A percentile compares a stretch with the other conserved stretches of the same genome.
phyloP scores from a whole-genome alignment of 2,113 vertebrate genomes.

The Antigone vipio region DNA sequence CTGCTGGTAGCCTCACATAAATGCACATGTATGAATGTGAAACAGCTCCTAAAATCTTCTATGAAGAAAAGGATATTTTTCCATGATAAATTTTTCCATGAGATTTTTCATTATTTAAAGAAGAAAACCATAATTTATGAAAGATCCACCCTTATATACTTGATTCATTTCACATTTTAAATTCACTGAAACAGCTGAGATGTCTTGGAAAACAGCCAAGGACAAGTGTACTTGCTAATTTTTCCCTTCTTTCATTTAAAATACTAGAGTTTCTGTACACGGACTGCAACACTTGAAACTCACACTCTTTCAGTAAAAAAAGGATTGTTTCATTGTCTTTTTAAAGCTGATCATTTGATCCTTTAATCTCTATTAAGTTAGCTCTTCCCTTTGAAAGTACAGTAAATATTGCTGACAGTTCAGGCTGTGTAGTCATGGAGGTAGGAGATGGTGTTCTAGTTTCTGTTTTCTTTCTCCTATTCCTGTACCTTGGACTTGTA shows the following conservation, averaged over 20 bases:
- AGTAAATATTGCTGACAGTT: neutral
- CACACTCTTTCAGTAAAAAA: neutral
- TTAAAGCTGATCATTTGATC: neutral
- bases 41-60: neutral
- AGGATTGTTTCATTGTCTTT: neutral
- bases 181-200: neutral
- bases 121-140: neutral
- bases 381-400: neutral
- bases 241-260: neutral
- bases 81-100: neutral
- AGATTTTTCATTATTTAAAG: neutral
- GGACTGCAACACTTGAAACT: neutral
- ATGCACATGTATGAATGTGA: neutral
- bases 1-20: neutral
- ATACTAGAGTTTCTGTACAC: neutral
- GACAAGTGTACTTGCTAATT: neutral
- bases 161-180: constrained; percentile 13
- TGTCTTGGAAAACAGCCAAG: neutral
- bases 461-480: neutral
- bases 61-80: neutral
- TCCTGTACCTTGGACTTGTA: neutral
- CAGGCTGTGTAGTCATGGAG: neutral
- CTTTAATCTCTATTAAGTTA: neutral
- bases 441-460: neutral
- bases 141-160: neutral